Evolutionary conservation across 2,888 invertebrate species (phyloP), one percentile per base, ranked within the genome.

Genomic region (Eupithecia dodoneata): DNA sequence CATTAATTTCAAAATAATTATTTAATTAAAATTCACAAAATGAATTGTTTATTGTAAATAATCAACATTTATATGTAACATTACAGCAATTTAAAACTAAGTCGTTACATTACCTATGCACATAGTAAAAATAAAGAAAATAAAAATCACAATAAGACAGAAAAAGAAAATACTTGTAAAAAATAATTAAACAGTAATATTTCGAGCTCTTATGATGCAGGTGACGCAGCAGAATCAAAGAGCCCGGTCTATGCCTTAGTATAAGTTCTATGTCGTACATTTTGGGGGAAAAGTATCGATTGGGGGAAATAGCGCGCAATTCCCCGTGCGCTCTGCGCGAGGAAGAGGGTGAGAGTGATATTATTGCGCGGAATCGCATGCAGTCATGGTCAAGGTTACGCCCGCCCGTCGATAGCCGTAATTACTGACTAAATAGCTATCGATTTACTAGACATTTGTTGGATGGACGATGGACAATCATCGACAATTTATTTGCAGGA

Each of bases 331-430:
- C 80, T 82, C 47, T 30, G 70, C 30, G 81, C 83, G 79, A 79
- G 82, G 84, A 86, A 84, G 84, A 79, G 82, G 83, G 85, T 85
- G 85, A 79, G 80, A 80, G 80, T 85, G 81, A 82, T 87, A 87
- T 87, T 87, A 87, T 87, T 85, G 87, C 86, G 88, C 86, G 81
- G 86, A 85, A 89, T 67, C 66, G 66, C 49, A 72, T 85, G 87
- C 84, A 83, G 88, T 88, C 90, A 92, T 87, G 92, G 93, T 90
- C 93, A 94, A 94, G 93, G 93, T 92, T 90, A 92, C 88, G 83
- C 87, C 76, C 88, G 83, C 87, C 76, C 84, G 83, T 80, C 84
- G 85, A 85, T 86, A 86, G 87, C 84, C 82, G 88, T 85, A 86
- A 83, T 89, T 87, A 87, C 84, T 87, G 87, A 85, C 80, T 87